Percentiles rank a stretch among this genome's conserved stretches.
phyloP scores from a whole-genome alignment of 2,797 vertebrate species.

The Phalloptychus januarius region DNA sequence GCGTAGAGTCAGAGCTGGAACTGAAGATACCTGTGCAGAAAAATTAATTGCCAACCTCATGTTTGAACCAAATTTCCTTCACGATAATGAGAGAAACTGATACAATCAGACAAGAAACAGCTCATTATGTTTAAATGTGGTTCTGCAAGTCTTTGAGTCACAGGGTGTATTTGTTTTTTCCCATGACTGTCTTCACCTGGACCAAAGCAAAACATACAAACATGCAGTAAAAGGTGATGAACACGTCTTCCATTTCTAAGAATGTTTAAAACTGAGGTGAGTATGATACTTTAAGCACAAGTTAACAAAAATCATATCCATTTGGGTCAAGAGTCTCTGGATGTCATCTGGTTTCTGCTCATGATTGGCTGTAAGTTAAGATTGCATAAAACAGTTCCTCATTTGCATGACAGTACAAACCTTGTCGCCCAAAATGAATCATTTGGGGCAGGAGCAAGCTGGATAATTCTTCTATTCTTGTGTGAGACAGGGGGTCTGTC shows the following conservation, averaged over 20 bases:
- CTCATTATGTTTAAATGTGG: not conserved
- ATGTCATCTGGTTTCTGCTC: not conserved
- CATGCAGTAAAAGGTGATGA: not conserved
- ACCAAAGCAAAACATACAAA: not conserved
- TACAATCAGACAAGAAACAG: not conserved
- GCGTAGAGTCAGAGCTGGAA: not conserved
- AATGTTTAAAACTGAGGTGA: not conserved
- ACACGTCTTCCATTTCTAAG: not conserved
- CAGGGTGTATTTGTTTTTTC: not conserved
- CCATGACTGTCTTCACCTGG: not conserved
- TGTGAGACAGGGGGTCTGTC: conserved; percentile 63
- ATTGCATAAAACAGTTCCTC: conserved; percentile 18
- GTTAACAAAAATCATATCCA: not conserved
- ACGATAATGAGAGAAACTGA: not conserved
- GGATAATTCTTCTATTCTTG: conserved; percentile 62
- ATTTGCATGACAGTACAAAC: conserved; percentile 24
- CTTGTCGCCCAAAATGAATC: conserved; percentile 41
- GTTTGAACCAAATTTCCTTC: not conserved
- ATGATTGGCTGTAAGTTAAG: not conserved
- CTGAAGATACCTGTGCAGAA: not conserved
- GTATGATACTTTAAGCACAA: not conserved
- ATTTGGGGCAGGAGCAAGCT: conserved; percentile 25
- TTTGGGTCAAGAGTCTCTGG: not conserved
- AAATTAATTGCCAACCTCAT: not conserved
- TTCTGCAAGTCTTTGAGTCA: not conserved